Conservation (phyloP, 2,797 vertebrate genomes). For the Pantherophis vulpinus region DNA sequence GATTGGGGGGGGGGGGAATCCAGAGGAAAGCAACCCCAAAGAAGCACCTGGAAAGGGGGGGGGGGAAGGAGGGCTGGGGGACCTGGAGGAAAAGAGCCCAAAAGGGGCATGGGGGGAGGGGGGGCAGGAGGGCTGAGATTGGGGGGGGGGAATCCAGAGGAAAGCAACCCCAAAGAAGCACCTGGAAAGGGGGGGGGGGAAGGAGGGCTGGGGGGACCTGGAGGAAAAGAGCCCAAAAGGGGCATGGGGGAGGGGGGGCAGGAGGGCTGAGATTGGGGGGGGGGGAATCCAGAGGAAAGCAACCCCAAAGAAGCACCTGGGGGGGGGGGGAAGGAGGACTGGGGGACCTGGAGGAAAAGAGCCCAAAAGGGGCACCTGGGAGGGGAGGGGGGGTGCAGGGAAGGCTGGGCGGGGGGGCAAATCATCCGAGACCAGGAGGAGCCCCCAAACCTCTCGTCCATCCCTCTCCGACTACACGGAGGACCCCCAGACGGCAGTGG, state of each 20-base stretch:
- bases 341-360: no score
- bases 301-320: no score
- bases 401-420: neutral
- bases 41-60: fast-evolving
- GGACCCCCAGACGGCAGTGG: neutral
- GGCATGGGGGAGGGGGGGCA: no score
- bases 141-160: no score
- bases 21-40: neutral
- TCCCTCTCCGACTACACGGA: neutral
- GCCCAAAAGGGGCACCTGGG: neutral
- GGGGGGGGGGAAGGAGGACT: fast-evolving
- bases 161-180: no score
- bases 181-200: fast-evolving
- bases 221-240: neutral
- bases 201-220: neutral
- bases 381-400: neutral
- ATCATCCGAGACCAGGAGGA: no score
- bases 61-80: neutral
- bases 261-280: no score
- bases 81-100: no score
- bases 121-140: no score
- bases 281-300: no score
- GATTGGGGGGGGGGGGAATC: no score
- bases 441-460: neutral
- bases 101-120: no score